Conservation (phyloP, 2,888 invertebrate species). For the Eupithecia subfuscata region DNA sequence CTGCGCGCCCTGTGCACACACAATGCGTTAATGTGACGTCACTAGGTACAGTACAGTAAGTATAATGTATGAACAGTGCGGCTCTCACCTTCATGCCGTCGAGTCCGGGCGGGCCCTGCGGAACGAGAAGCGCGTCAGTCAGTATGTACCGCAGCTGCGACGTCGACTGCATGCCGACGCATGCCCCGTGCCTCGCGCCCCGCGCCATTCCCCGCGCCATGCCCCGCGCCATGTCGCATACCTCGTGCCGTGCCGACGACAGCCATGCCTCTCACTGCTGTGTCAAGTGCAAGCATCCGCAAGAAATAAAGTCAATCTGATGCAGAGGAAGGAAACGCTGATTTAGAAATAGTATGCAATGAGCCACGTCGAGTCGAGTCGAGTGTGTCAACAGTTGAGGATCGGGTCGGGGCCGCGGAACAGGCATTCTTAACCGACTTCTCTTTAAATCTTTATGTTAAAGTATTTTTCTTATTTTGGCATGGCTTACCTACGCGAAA, state of each 20-base stretch:
- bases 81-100: conserved; percentile 96
- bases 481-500: no score
- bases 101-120: conserved; percentile 95
- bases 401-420: no score
- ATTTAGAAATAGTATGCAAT: not conserved
- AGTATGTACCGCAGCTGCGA: conserved; percentile 34
- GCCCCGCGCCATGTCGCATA: no score
- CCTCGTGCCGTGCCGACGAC: conserved; percentile 13
- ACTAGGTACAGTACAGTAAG: not conserved
- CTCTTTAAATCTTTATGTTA: no score
- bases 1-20: conserved; percentile 92
- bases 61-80: not conserved
- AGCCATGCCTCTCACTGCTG: not conserved
- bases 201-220: not conserved
- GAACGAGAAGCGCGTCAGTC: conserved; percentile 77
- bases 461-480: no score
- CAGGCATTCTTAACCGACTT: no score
- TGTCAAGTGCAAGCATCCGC: not conserved
- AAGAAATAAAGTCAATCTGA: not conserved
- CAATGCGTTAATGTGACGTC: conserved; percentile 26
- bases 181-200: conserved; percentile 9
- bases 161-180: conserved; percentile 25
- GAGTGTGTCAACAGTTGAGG: no score
- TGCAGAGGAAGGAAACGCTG: not conserved
- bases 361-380: no score